Conservation (phyloP, 2,888 invertebrate genomes). For the Tiphia femorata region DNA sequence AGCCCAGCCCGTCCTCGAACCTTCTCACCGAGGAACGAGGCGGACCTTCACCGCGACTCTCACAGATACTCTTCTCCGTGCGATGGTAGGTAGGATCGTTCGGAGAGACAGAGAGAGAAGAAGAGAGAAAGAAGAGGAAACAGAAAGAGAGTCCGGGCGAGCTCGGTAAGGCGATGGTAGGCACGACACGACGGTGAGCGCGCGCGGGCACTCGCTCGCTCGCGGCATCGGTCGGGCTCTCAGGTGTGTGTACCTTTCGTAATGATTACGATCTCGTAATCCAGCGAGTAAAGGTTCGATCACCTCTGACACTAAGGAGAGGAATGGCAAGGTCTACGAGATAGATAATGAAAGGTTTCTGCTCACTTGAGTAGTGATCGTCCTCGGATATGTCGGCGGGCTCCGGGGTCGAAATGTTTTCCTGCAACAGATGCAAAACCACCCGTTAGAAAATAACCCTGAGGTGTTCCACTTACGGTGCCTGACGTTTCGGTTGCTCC, state of each 20-base stretch:
- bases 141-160: neutral
- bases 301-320: slow-evolving; percentile 16
- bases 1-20: no score
- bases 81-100: no score
- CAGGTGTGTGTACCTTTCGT: slow-evolving; percentile 12
- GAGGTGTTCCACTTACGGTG: slow-evolving; percentile 2
- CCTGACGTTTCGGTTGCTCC: no score
- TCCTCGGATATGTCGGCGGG: slow-evolving; percentile 79
- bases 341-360: slow-evolving; percentile 35
- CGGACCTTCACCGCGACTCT: no score
- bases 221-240: neutral
- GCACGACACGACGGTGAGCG: neutral
- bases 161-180: neutral
- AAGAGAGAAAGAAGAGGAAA: neutral
- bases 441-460: slow-evolving; percentile 14
- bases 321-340: slow-evolving; percentile 27
- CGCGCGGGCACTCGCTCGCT: neutral
- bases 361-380: slow-evolving; percentile 79
- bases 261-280: slow-evolving; percentile 17
- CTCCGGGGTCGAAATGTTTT: slow-evolving; percentile 78
- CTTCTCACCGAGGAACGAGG: slow-evolving; percentile 35
- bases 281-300: slow-evolving; percentile 20
- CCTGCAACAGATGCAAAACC: slow-evolving; percentile 72
- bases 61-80: no score
- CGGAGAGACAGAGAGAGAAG: neutral